Conservation (phyloP, 2,888 invertebrate species). For the Hirtodrosophila duncani region DNA sequence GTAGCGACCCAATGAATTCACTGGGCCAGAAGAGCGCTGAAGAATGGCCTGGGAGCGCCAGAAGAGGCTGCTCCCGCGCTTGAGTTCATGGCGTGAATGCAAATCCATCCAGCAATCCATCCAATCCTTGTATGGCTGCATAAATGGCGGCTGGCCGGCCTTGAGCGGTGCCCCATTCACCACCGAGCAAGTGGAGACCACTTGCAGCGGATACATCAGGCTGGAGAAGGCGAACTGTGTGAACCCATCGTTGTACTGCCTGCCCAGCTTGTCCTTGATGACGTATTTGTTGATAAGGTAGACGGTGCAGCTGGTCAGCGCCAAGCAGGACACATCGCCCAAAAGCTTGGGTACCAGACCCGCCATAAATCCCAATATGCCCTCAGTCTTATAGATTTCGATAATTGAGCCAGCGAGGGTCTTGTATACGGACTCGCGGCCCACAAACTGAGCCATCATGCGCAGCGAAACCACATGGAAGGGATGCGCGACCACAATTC, state of each 20-base stretch:
- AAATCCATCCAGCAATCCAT: slow-evolving; percentile 90
- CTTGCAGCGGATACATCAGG: slow-evolving; percentile 93
- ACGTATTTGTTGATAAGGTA: slow-evolving; percentile 89
- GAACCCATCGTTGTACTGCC: slow-evolving; percentile 81
- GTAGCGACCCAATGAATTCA: no score
- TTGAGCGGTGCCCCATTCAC: slow-evolving; percentile 88
- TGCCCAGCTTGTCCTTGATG: slow-evolving; percentile 84
- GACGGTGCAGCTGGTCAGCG: slow-evolving; percentile 86
- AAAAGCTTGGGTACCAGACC: slow-evolving; percentile 92
- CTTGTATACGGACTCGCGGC: slow-evolving; percentile 87
- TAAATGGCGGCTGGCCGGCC: slow-evolving; percentile 90
- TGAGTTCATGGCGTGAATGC: slow-evolving; percentile 86
- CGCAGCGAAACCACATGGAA: slow-evolving; percentile 94
- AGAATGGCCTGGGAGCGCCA: no score
- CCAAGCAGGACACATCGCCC: slow-evolving; percentile 89
- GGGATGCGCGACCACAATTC: slow-evolving; percentile 91
- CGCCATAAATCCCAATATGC: slow-evolving; percentile 90
- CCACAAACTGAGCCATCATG: slow-evolving; percentile 97
- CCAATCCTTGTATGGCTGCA: slow-evolving; percentile 91
- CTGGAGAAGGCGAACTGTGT: slow-evolving; percentile 87
- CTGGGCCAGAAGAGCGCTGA: no score
- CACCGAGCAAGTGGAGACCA: slow-evolving; percentile 94
- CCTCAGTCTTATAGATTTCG: slow-evolving; percentile 92
- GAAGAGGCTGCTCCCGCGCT: slow-evolving; percentile 89
- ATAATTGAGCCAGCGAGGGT: slow-evolving; percentile 85